Base-by-base conservation (phyloP, 2,113 vertebrate genomes). In the Callionymus lyra region DNA sequence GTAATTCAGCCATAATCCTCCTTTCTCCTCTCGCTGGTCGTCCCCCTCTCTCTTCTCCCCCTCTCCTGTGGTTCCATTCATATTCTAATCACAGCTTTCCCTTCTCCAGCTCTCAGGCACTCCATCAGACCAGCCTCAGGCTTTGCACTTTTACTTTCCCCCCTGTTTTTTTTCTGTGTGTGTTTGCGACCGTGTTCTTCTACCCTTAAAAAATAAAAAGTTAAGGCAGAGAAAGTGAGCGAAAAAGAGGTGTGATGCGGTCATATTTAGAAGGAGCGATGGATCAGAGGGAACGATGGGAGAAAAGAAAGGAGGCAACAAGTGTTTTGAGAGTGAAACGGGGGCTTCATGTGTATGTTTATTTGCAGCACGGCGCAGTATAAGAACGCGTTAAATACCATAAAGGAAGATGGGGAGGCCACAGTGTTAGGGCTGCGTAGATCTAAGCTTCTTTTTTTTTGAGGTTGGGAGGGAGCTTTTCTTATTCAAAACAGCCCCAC, bases 11-110 rank as follows among this genome's bases (percentile, higher is more conserved):
- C 84, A 88, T 96, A 93, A 96, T 93, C 92, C 89, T 80, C 90
- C 88, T 93, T 91, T 92, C 79, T 83, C 78, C 68, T 82, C 68
- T 68, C 60, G 63, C 17, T 34, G 31, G 19, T 31, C 39, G n/a
- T 37, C 59, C 63, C 65, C 66, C 68, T 64, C 65, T 86, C 88
- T 88, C 89, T 87, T 75, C 73, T 76, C 87, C 88, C 88, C 86
- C 88, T 88, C 91, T 89, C 89, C 90, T 82, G 86, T 85, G 84
- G 90, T 81, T 87, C 89, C 85, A 98, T 98, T 98, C 94, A 98
- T 97, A 98, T 98, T 97, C 94, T 97, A 97, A 98, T 98, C 94
- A 98, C 94, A 93, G 89, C 88, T 91, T 91, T 90, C 88, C 89
- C 91, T 91, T 87, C 90, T 89, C 86, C 84, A 90, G 88, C 89